Conservation (phyloP, 2,888 invertebrate genomes). For the Psococerastis gibbosa region DNA sequence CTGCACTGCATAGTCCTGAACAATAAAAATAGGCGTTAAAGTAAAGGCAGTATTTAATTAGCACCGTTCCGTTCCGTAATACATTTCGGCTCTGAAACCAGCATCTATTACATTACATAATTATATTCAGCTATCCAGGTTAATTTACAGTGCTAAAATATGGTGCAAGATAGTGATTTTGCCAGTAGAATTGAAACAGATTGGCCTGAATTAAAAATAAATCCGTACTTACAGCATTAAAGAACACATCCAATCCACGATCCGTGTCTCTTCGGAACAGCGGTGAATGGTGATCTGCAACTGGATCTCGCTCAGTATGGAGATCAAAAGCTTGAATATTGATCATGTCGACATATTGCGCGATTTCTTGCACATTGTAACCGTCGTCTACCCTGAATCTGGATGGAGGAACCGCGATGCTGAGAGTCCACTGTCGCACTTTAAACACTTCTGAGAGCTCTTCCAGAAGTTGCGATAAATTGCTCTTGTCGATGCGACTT, state of each 20-base stretch:
- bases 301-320: conserved; percentile 27
- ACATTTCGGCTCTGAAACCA: too few species aligned
- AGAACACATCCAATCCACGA: conserved; percentile 32
- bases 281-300: conserved; percentile 32
- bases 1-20: conserved; percentile 50
- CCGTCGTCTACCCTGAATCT: conserved; percentile 44
- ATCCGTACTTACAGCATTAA: conserved; percentile 28
- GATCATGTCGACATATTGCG: conserved; percentile 42
- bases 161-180: too few species aligned
- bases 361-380: conserved; percentile 39
- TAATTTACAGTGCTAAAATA: conserved; percentile 1
- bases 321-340: conserved; percentile 47
- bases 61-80: too few species aligned
- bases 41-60: too few species aligned
- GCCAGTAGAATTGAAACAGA: too few species aligned
- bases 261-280: conserved; percentile 29
- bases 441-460: conserved; percentile 40
- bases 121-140: not conserved
- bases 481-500: conserved; percentile 31
- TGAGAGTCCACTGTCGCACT: conserved; percentile 33
- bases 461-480: conserved; percentile 35
- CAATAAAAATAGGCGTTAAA: too few species aligned
- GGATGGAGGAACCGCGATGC: conserved; percentile 38
- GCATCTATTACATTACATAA: not conserved
- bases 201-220: too few species aligned